Percentiles rank a stretch among this genome's conserved stretches.
phyloP scores from a whole-genome alignment of 2,113 vertebrate species.

The Pitta sordida region DNA sequence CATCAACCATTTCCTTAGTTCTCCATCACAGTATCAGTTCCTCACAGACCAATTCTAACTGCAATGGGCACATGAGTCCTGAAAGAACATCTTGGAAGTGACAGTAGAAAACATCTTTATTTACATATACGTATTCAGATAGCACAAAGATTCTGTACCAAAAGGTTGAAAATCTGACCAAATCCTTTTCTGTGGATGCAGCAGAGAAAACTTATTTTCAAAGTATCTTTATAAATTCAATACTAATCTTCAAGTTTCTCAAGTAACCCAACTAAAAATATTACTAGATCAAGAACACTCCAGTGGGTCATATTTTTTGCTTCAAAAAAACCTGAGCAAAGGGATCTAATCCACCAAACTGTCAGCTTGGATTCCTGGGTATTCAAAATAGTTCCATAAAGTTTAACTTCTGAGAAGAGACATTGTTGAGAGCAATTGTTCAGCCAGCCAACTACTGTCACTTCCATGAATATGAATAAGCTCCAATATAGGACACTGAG shows the following conservation, averaged over 20 bases:
- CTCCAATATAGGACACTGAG: conserved; percentile 30
- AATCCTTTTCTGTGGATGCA: neutral
- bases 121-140: neutral
- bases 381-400: conserved; percentile 5
- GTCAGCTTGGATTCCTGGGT: neutral
- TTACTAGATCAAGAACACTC: neutral
- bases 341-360: neutral
- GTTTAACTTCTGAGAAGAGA: conserved; percentile 31
- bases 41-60: neutral
- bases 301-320: neutral
- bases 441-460: conserved; percentile 41
- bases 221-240: neutral
- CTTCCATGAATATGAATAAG: conserved; percentile 56
- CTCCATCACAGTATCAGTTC: neutral
- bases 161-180: neutral
- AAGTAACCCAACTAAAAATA: neutral
- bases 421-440: conserved; percentile 25
- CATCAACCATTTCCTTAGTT: neutral
- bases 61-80: neutral
- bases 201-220: neutral
- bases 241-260: neutral
- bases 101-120: neutral
- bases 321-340: neutral
- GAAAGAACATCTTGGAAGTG: neutral
- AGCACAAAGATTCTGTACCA: neutral